Base-by-base conservation (phyloP, 2,797 vertebrate species). In the Tragopan temminckii region DNA sequence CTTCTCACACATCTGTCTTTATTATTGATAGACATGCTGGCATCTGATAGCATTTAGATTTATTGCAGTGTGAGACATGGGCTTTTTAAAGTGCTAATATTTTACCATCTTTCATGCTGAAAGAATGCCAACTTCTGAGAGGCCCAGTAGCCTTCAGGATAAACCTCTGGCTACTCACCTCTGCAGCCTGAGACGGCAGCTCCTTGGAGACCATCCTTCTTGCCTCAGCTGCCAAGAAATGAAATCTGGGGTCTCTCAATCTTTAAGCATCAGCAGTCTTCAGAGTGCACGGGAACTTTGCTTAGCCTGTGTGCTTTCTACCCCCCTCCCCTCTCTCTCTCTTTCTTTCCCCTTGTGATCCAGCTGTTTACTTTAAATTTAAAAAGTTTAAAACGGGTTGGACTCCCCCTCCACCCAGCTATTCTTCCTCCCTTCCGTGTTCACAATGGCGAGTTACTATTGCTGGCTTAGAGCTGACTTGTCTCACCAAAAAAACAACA, bases 191-290 rank as follows among this genome's bases (percentile, higher is more conserved):
- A 91, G 87, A 78, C 68, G 2, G 63, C 64, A 88, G 88, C 57
- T 94, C 95, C 93, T 46, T 27, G 40, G 92, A 92, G 93, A 86
- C 92, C 4, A 29, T 95, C 63, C 53, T 19, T 72, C 82, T 92
- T 16, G 77, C 89, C 63, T 81, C 66, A 88, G 83, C 88, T 88
- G 91, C 94, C 87, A 96, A 87, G 75, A 35, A 93, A 89, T 9
- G 50, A 94, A 93, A 93, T 82, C 95, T 94, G 90, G 91, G 88
- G 89, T 94, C 93, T 90, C 84, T 91, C 93, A 94, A 59, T 23
- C 93, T 85, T 89, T 66, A 94, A 93, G 78, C 91, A 94, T 95
- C 95, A 94, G 93, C 92, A 91, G 1, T 82, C 79, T 93, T 77
- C 35, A 5, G 75, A 93, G 71, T 27, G 59, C n/a, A 5, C 63